These are phyloP conservation scores for Chelon labrosus DNA, from an alignment of 2,797 vertebrate species.

Conservation along the genomic window DNA sequence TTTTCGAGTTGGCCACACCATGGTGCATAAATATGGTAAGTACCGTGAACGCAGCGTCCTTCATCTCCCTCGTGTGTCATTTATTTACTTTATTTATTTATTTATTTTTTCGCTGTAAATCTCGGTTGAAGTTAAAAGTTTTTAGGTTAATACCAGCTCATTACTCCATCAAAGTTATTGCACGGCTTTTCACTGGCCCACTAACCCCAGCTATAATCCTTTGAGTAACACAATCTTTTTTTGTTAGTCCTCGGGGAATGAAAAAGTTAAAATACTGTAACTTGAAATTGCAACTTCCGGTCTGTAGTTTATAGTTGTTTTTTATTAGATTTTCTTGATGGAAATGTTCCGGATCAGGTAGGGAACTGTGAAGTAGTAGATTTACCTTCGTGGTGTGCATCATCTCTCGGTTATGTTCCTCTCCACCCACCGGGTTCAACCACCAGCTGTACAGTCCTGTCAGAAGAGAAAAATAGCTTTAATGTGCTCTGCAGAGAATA, in stretches of 20 bases:
- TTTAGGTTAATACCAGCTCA: conserved; percentile 25
- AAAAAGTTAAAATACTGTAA: conserved; percentile 15
- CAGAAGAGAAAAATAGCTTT: conserved; percentile 38
- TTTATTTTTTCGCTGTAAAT: not conserved
- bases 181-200: conserved; percentile 2
- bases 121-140: conserved; percentile 7
- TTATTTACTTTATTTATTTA: not conserved
- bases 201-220: conserved; percentile 19
- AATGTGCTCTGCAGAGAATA: conserved; percentile 22
- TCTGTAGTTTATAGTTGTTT: not conserved
- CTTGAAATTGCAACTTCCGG: conserved; percentile 19
- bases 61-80: conserved; percentile 37
- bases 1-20: conserved; percentile 57
- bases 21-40: conserved; percentile 88
- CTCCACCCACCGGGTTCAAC: conserved; percentile 70
- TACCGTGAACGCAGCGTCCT: conserved; percentile 47
- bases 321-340: conserved; percentile 1
- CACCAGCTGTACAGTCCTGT: conserved; percentile 45
- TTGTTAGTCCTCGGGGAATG: conserved; percentile 6
- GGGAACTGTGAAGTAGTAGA: conserved; percentile 48
- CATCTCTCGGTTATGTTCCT: conserved; percentile 55
- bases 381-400: conserved; percentile 67
- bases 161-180: conserved; percentile 6
- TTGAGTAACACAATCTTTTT: not conserved
- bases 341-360: conserved; percentile 37